Evolutionary conservation across 2,888 invertebrate species (phyloP).

Genomic region (Pemphredon lugubris): DNA sequence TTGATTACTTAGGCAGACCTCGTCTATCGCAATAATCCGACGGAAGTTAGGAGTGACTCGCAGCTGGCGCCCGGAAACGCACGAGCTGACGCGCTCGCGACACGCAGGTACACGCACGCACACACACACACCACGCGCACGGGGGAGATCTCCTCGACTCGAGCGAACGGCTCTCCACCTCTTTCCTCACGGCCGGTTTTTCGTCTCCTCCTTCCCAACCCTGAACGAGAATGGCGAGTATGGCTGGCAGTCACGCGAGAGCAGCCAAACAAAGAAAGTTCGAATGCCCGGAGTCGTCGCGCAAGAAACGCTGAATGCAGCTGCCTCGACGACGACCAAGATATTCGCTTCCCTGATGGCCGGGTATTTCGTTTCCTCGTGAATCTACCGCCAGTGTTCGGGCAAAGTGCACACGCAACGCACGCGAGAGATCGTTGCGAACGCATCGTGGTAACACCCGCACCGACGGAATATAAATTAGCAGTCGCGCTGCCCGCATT

Average conservation of each 20-base stretch:
- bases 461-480: slow-evolving; percentile 1
- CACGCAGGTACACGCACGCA: slow-evolving; percentile 27
- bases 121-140: slow-evolving; percentile 18
- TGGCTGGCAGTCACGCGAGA: slow-evolving; percentile 62
- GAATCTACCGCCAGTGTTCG: slow-evolving; percentile 8
- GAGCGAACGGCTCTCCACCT: slow-evolving; percentile 9
- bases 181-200: slow-evolving; percentile 21
- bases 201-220: slow-evolving; percentile 16
- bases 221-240: slow-evolving; percentile 21
- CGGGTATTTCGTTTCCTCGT: slow-evolving; percentile 28
- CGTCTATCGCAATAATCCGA: slow-evolving; percentile 67
- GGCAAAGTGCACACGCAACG: slow-evolving; percentile 14
- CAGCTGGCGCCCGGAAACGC: slow-evolving; percentile 73
- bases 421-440: slow-evolving; percentile 14
- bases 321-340: slow-evolving; percentile 42
- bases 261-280: slow-evolving; percentile 56
- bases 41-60: slow-evolving; percentile 71
- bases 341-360: slow-evolving; percentile 29
- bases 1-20: slow-evolving; percentile 45
- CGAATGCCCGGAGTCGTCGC: slow-evolving; percentile 38
- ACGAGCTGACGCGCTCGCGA: slow-evolving; percentile 23
- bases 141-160: not conserved
- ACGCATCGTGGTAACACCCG: not conserved
- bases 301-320: slow-evolving; percentile 51
- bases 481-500: not conserved